A percentile compares a stretch with the other conserved stretches of the same genome.
Evolutionary conservation across 2,888 invertebrate genomes (phyloP).

Genomic region (Drosophila melanosoma): DNA sequence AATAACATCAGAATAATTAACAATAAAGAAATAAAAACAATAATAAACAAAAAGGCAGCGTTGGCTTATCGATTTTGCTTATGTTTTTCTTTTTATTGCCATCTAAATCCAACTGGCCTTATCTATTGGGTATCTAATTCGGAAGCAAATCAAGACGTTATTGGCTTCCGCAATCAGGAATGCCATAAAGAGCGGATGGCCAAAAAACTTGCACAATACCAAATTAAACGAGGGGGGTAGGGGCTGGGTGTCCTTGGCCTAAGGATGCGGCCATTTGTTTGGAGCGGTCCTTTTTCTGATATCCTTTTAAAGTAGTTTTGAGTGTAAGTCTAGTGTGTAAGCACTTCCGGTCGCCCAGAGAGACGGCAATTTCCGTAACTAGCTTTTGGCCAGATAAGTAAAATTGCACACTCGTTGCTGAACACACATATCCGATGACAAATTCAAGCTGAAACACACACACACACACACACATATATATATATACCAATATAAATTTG

Average conservation of each 20-base stretch:
- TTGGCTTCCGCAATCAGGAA: conserved; percentile 53
- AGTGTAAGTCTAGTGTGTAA: conserved; percentile 64
- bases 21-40: neutral
- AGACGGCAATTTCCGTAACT: conserved; percentile 67
- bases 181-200: conserved; percentile 41
- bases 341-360: conserved; percentile 69
- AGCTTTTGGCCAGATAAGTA: conserved; percentile 32
- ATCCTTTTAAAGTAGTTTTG: conserved; percentile 63
- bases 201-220: conserved; percentile 22
- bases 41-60: neutral
- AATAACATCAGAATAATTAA: neutral
- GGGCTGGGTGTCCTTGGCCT: neutral
- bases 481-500: conserved; percentile 22
- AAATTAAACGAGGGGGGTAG: conserved; percentile 3
- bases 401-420: neutral
- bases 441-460: conserved; percentile 13
- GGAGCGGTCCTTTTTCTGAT: conserved; percentile 19
- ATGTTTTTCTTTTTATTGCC: neutral
- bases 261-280: conserved; percentile 24
- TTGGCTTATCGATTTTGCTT: neutral
- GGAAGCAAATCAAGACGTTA: conserved; percentile 53
- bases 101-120: neutral
- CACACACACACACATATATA: neutral
- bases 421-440: conserved; percentile 25
- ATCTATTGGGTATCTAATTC: conserved; percentile 13